Evolutionary conservation across 2,797 vertebrate species (phyloP).

Genomic region (Siniperca undulata): DNA sequence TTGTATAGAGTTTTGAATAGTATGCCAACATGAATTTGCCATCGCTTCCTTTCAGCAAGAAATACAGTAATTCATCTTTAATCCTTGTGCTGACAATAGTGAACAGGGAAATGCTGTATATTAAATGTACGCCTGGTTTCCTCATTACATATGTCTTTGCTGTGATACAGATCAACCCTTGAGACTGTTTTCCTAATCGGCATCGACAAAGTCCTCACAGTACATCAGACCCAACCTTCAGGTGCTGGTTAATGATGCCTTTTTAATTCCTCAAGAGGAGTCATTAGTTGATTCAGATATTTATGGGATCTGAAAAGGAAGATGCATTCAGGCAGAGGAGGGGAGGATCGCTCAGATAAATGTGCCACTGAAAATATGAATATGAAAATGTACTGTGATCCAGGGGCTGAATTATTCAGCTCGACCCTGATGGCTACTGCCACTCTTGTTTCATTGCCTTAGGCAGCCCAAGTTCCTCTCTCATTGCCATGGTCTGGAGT

Average conservation of each 20-base stretch:
- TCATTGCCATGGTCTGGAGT: conserved; percentile 48
- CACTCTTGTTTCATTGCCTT: conserved; percentile 73
- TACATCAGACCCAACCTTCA: conserved; percentile 68
- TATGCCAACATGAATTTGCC: conserved; percentile 1
- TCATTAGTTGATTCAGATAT: conserved; percentile 80
- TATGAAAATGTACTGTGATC: conserved; percentile 79
- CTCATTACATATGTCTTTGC: conserved; percentile 43
- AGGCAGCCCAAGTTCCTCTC: conserved; percentile 65
- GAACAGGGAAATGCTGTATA: conserved; percentile 31
- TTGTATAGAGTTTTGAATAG: not conserved
- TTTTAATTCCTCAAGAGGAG: conserved; percentile 79
- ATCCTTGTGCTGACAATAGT: conserved; percentile 9
- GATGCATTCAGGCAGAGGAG: conserved; percentile 61
- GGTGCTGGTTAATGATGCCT: conserved; percentile 74
- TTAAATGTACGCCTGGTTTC: conserved; percentile 35
- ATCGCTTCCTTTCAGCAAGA: conserved; percentile 1
- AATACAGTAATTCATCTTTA: not conserved
- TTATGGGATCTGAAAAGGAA: conserved; percentile 71
- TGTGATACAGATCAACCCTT: conserved; percentile 46
- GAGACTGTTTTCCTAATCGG: conserved; percentile 70
- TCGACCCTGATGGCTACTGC: conserved; percentile 76
- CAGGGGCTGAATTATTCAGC: conserved; percentile 81
- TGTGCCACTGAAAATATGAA: conserved; percentile 77
- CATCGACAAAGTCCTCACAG: conserved; percentile 65
- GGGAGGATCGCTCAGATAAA: conserved; percentile 67